Percentiles rank a stretch among this genome's conserved stretches.
phyloP scores from a whole-genome alignment of 2,113 vertebrate genomes.

The Microtus oregoni region DNA sequence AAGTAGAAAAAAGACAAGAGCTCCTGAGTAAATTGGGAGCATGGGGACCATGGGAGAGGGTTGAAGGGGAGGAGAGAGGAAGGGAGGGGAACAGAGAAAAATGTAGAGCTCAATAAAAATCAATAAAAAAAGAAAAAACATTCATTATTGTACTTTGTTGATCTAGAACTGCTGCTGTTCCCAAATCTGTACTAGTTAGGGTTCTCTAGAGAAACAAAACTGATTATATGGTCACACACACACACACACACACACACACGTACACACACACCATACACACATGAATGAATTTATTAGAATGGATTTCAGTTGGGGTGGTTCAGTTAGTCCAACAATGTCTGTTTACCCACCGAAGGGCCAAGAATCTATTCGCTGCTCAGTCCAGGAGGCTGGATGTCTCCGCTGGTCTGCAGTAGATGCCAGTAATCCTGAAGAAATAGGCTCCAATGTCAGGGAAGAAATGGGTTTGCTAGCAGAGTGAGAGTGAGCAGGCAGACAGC shows the following conservation, averaged over 20 bases:
- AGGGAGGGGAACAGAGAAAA: too few relatives aligned
- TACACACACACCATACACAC: not conserved
- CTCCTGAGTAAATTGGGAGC: too few relatives aligned
- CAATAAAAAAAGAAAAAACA: not conserved
- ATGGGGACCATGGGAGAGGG: too few relatives aligned
- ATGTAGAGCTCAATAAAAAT: not conserved
- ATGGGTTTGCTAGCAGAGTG: not conserved
- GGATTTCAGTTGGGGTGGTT: not conserved
- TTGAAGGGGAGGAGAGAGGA: too few relatives aligned
- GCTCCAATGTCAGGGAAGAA: not conserved
- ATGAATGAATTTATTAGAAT: not conserved
- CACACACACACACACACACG: not conserved
- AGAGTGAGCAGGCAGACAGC: not conserved
- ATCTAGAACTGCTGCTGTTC: not conserved
- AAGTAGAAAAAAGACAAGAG: too few relatives aligned
- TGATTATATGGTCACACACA: not conserved
- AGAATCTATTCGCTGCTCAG: not conserved
- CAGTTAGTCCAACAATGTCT: too few relatives aligned
- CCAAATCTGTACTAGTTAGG: not conserved
- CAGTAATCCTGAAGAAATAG: not conserved
- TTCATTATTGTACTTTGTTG: not conserved
- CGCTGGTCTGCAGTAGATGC: not conserved
- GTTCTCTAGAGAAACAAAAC: not conserved
- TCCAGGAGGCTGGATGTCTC: not conserved
- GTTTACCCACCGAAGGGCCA: not conserved